These are phyloP conservation scores for Eucidaris tribuloides DNA, from an alignment of 35 echinoderm and acorn worm species.

Conservation along the genomic window DNA sequence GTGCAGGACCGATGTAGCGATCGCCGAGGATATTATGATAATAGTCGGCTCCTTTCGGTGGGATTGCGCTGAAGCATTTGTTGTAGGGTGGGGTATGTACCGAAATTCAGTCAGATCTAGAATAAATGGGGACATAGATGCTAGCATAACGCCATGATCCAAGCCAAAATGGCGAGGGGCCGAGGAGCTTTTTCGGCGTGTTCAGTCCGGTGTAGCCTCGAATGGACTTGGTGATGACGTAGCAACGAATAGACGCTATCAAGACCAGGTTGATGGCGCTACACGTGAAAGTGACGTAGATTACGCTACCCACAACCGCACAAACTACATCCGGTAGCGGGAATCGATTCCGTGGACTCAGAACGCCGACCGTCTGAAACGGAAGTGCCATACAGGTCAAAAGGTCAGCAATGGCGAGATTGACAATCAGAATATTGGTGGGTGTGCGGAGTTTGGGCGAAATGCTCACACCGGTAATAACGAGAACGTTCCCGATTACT, in stretches of 20 bases:
- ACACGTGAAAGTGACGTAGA: slow-evolving; percentile 24
- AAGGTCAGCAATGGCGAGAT: slow-evolving; percentile 47
- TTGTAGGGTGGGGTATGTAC: background rate
- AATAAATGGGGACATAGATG: background rate
- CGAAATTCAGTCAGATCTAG: background rate
- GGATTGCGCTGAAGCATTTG: background rate
- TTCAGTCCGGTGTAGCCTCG: background rate
- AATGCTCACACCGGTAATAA: slow-evolving; percentile 19
- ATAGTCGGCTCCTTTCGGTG: background rate
- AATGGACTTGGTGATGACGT: background rate
- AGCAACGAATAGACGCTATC: slow-evolving; percentile 23
- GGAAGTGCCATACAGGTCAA: slow-evolving; percentile 12
- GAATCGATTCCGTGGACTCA: background rate
- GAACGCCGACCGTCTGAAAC: slow-evolving; percentile 8
- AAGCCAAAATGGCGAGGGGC: background rate
- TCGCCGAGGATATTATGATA: background rate
- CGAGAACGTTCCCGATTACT: slow-evolving; percentile 33
- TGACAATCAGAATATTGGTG: slow-evolving; percentile 54
- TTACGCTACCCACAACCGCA: slow-evolving; percentile 1
- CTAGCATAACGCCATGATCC: background rate
- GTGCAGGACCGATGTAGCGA: background rate
- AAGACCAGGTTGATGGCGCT: slow-evolving; percentile 35
- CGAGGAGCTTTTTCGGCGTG: slow-evolving; percentile 10
- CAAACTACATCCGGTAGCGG: background rate
- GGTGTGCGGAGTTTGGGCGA: slow-evolving; percentile 31